Conservation (phyloP, 2,113 vertebrate species). For the Pollimyrus isidori region DNA sequence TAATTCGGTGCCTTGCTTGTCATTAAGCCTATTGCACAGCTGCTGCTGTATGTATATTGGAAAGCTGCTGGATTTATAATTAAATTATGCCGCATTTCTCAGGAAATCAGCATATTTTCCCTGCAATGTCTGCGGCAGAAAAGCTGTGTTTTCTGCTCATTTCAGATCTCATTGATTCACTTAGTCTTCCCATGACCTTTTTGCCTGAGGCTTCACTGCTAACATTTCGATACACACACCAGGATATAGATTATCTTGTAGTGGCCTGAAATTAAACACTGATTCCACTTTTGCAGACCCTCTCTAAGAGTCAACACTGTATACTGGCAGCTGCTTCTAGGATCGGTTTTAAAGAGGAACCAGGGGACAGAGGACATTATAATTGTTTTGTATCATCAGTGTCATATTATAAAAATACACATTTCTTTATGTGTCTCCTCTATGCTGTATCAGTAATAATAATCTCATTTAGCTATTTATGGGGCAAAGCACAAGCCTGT, state of each 20-base stretch:
- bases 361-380: neutral
- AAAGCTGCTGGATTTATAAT: neutral
- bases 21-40: neutral
- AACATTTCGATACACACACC: constrained; percentile 58
- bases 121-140: neutral
- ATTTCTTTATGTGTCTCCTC: neutral
- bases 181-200: constrained; percentile 59
- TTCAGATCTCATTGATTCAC: constrained; percentile 23
- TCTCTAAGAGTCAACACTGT: neutral
- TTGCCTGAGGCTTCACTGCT: constrained; percentile 55
- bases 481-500: neutral
- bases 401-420: neutral
- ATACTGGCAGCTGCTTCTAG: neutral
- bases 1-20: neutral
- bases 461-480: neutral
- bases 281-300: constrained; percentile 41
- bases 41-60: constrained; percentile 7
- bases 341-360: neutral
- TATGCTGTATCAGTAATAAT: neutral
- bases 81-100: neutral
- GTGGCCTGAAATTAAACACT: constrained; percentile 63
- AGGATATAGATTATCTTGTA: constrained; percentile 59
- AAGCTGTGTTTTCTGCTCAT: neutral
- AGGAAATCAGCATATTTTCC: neutral
- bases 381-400: neutral